Evolutionary conservation across 2,113 vertebrate species (phyloP), one percentile per base, ranked within the genome.

Genomic region (Microcebus tavaratra): DNA sequence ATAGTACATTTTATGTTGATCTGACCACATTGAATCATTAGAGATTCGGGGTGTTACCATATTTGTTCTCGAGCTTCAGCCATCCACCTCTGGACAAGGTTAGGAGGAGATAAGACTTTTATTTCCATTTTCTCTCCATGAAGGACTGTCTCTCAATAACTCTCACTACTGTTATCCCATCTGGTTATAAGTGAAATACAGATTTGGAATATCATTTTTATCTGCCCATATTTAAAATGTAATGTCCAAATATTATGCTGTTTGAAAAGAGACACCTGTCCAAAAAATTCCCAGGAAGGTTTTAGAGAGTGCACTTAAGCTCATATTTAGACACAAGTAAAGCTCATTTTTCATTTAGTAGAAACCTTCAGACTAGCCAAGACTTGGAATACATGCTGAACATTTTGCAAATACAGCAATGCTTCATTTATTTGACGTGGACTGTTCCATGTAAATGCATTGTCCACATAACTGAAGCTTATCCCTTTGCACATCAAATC

Each of bases 291-390:
- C 97, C 97, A 97, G 91, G 97, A 95, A 98, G 96, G 92, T 83
- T 98, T 98, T 89, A 97, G 98, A 98, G 98, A 97, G 97, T 95
- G 92, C 97, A 97, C 98, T 98, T 98, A 96, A 97, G 96, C 97
- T 97, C 97, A 96, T 79, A 94, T 96, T 85, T 95, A 73, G 91
- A 96, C 80, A 90, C 87, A 92, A 97, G 65, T 82, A 59, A 97
- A 97, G 85, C 87, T 97, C 93, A 94, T 85, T 97, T 98, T 98
- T 94, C 97, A 97, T 93, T 63, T 90, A 73, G 85, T 70, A 89
- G 97, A 97, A 98, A 94, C 91, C 97, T 97, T 93, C 92, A 75
- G 91, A 95, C 88, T 65, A 53, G n/a, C 86, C 96, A 90, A 87
- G 96, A 97, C 82, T 92, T 81, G 82, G 86, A 96, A 78, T 78